Evolutionary conservation across 2,113 vertebrate genomes (phyloP).

Genomic region (Melospiza georgiana): DNA sequence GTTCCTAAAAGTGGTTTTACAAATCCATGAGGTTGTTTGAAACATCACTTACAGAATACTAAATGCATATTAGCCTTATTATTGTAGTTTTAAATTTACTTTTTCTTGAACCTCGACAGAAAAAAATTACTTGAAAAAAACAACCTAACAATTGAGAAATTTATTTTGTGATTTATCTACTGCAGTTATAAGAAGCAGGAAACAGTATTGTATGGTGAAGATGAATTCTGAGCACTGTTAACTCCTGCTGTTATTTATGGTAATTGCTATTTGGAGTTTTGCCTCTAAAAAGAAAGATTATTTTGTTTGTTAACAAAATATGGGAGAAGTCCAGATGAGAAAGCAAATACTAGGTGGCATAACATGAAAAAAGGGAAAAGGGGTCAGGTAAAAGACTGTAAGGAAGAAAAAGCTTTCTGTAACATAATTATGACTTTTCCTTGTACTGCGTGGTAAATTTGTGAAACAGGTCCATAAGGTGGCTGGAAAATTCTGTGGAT

Average conservation of each 20-base stretch:
- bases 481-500: neutral
- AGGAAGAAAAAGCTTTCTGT: neutral
- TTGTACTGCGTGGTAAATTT: neutral
- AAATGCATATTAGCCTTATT: neutral
- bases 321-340: neutral
- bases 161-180: neutral
- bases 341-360: neutral
- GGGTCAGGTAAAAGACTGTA: neutral
- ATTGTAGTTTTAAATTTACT: neutral
- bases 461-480: neutral
- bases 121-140: neutral
- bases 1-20: neutral
- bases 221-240: neutral
- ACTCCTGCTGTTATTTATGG: neutral
- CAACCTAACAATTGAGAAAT: neutral
- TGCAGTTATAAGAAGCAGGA: neutral
- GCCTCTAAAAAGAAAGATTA: neutral
- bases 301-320: neutral
- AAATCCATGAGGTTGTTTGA: neutral
- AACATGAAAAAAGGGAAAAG: neutral
- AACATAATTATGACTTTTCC: neutral
- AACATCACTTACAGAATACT: neutral
- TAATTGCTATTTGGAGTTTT: neutral
- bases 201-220: neutral
- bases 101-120: neutral